These are phyloP conservation scores for Cecropterus lyciades DNA, from an alignment of 1,140 invertebrate species.

Conservation along the genomic window DNA sequence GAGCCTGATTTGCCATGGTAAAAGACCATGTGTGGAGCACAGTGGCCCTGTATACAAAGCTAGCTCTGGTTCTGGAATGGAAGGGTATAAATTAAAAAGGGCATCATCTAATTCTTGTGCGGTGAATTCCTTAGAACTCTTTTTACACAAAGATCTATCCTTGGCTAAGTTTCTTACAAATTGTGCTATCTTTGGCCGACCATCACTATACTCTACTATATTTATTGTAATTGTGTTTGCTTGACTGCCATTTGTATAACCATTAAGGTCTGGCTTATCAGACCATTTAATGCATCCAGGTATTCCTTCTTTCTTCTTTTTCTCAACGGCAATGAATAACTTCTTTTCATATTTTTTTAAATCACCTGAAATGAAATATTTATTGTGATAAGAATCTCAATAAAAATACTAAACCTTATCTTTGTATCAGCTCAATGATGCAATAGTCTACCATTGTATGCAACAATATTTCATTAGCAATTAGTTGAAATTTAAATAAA, in stretches of 20 bases:
- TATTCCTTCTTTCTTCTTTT: conserved; percentile 75
- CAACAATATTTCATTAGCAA: no score
- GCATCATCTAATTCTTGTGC: conserved; percentile 80
- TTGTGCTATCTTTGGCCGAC: conserved; percentile 83
- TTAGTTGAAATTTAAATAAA: no score
- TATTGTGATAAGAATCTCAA: conserved; percentile 29
- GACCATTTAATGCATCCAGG: conserved; percentile 85
- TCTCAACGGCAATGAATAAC: conserved; percentile 84
- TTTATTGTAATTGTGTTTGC: conserved; percentile 76
- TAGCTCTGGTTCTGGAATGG: conserved; percentile 88
- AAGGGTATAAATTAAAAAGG: conserved; percentile 75
- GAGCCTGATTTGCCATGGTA: conserved; percentile 89
- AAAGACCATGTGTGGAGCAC: conserved; percentile 86
- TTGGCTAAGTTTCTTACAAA: conserved; percentile 66
- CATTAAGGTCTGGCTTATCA: conserved; percentile 75
- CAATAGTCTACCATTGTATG: no score
- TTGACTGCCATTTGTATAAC: conserved; percentile 85
- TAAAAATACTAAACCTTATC: no score
- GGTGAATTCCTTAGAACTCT: conserved; percentile 56
- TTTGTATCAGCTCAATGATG: no score
- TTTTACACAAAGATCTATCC: conserved; percentile 47
- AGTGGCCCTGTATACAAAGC: conserved; percentile 86
- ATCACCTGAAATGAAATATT: conserved; percentile 85
- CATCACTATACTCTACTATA: conserved; percentile 81
- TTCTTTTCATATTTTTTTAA: conserved; percentile 84